Evolutionary conservation across 2,888 invertebrate genomes (phyloP).

Genomic region (Oeneis ivallda): DNA sequence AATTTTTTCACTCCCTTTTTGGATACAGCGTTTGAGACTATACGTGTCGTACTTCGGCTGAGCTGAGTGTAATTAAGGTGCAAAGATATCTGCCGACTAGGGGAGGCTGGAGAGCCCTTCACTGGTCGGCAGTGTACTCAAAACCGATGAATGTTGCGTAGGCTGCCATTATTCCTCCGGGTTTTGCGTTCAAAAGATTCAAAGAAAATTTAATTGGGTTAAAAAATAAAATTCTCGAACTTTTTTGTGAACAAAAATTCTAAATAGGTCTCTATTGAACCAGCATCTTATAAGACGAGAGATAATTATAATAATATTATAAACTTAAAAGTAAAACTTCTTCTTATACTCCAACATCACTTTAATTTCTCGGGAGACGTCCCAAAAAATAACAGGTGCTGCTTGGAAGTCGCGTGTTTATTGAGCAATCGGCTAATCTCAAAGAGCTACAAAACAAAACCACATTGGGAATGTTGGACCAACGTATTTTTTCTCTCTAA

Average conservation of each 20-base stretch:
- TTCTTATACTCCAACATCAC: conserved; percentile 56
- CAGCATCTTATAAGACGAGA: neutral
- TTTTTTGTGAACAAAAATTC: conserved; percentile 10
- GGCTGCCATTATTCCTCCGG: conserved; percentile 62
- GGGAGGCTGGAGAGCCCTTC: conserved; percentile 65
- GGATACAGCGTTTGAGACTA: conserved; percentile 58
- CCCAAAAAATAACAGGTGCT: conserved; percentile 73
- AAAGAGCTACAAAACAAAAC: conserved; percentile 81
- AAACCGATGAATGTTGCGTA: conserved; percentile 73
- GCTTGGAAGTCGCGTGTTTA: conserved; percentile 74
- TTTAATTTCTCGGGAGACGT: conserved; percentile 79
- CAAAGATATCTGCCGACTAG: conserved; percentile 75
- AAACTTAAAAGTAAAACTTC: too few species aligned
- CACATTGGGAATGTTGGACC: conserved; percentile 79
- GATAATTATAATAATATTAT: neutral
- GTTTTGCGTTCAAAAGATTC: conserved; percentile 71
- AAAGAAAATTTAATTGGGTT: conserved; percentile 68
- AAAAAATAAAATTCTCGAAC: conserved; percentile 21
- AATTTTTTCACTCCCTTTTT: conserved; percentile 58
- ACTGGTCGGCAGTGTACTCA: conserved; percentile 72
- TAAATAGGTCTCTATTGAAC: conserved; percentile 32
- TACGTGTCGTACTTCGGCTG: conserved; percentile 71
- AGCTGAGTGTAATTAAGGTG: conserved; percentile 78
- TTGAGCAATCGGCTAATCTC: conserved; percentile 79
- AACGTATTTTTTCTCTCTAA: conserved; percentile 79